Evolutionary conservation across 2,797 vertebrate genomes (phyloP).

Genomic region (Sebastes goodei): DNA sequence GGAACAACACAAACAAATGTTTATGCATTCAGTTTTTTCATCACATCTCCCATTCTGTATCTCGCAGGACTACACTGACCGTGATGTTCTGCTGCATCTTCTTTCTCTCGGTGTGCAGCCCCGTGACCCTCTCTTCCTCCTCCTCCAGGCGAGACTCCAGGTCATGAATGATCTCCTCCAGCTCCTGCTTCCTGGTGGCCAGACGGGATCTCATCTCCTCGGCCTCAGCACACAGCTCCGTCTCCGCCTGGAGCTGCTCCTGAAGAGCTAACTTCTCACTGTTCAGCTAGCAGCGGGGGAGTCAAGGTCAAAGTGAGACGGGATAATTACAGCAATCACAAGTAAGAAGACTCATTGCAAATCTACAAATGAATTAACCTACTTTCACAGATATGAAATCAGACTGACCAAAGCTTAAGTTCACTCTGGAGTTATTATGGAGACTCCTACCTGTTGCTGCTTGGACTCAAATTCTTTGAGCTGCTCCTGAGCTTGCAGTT

Average conservation of each 20-base stretch:
- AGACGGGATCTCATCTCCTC: slow-evolving; percentile 95
- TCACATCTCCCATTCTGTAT: not conserved
- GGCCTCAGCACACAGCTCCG: slow-evolving; percentile 93
- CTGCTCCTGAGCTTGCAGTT: slow-evolving; percentile 85
- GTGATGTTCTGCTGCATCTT: slow-evolving; percentile 98
- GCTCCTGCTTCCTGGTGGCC: slow-evolving; percentile 92
- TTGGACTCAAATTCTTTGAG: slow-evolving; percentile 87
- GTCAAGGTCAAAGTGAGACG: not conserved
- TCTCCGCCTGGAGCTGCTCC: slow-evolving; percentile 97
- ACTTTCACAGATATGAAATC: not conserved
- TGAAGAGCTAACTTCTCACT: slow-evolving; percentile 93
- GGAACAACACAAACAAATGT: not conserved
- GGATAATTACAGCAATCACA: not conserved
- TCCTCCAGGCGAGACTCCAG: slow-evolving; percentile 96
- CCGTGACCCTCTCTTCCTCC: slow-evolving; percentile 92
- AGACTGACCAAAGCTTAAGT: not conserved
- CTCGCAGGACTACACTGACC: slow-evolving; percentile 64
- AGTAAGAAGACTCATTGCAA: not conserved
- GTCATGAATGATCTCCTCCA: slow-evolving; percentile 97
- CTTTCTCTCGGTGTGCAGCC: slow-evolving; percentile 89
- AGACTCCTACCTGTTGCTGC: slow-evolving; percentile 87
- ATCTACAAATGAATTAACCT: not conserved
- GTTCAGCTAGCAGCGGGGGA: slow-evolving; percentile 79
- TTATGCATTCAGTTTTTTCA: not conserved
- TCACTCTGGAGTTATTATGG: not conserved